phyloP scores from a whole-genome alignment of 1,140 invertebrate genomes.

The Eufriesea mexicana region DNA sequence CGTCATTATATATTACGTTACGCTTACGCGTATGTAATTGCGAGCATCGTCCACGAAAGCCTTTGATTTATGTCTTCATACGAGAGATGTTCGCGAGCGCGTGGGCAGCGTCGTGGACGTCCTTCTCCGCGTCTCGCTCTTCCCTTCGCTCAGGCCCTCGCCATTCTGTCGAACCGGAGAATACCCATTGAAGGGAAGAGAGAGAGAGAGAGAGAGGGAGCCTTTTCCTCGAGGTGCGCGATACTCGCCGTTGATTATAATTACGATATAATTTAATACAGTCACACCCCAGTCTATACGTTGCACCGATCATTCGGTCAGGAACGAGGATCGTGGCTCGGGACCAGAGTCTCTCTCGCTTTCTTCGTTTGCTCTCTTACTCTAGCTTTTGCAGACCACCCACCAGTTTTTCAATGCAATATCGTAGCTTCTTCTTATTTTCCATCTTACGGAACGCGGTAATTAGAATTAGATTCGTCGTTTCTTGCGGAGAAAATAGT shows the following conservation, averaged over 20 bases:
- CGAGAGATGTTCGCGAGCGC: slow-evolving; percentile 69
- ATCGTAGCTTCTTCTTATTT: too few species aligned
- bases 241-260: slow-evolving; percentile 29
- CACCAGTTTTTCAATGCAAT: slow-evolving; percentile 11
- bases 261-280: slow-evolving; percentile 51
- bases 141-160: slow-evolving; percentile 19
- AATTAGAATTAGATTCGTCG: too few species aligned
- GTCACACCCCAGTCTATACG: slow-evolving; percentile 31
- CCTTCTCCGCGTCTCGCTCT: slow-evolving; percentile 1
- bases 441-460: too few species aligned
- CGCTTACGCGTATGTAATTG: slow-evolving; percentile 79
- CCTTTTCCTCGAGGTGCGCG: background rate
- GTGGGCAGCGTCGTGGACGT: slow-evolving; percentile 62
- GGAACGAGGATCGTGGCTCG: too few species aligned
- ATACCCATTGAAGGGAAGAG: slow-evolving; percentile 1
- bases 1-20: slow-evolving; percentile 77
- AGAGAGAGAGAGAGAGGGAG: background rate
- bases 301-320: background rate
- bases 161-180: slow-evolving; percentile 37
- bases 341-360: too few species aligned
- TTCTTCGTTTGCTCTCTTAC: background rate
- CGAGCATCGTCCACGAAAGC: slow-evolving; percentile 79
- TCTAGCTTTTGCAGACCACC: slow-evolving; percentile 11
- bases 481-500: too few species aligned
- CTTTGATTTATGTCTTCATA: slow-evolving; percentile 82